Evolutionary conservation across 2,113 vertebrate genomes (phyloP).

Genomic region (pig (Sus scrofa)): DNA sequence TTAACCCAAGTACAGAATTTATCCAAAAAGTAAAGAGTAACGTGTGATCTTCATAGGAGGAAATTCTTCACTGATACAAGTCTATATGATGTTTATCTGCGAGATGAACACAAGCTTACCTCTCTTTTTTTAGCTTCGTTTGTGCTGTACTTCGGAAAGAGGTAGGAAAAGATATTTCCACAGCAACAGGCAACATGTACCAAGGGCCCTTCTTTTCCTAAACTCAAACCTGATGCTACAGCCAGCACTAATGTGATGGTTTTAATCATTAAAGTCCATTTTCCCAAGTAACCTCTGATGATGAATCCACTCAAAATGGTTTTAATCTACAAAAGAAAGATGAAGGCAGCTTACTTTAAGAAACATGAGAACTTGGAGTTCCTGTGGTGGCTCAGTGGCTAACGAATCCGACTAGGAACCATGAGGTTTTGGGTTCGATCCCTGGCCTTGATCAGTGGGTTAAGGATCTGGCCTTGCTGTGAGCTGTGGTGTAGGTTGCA

Average conservation of each 20-base stretch:
- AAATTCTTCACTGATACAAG: not conserved
- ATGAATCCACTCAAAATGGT: constrained; percentile 99
- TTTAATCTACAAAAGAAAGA: constrained; percentile 93
- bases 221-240: constrained; percentile 97
- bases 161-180: constrained; percentile 99
- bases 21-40: not conserved
- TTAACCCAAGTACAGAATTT: constrained; percentile 22
- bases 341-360: constrained; percentile 57
- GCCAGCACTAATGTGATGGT: constrained; percentile 98
- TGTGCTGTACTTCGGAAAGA: constrained; percentile 99
- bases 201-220: constrained; percentile 98
- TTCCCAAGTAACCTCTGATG: constrained; percentile 98
- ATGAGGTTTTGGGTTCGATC: too few species aligned
- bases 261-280: constrained; percentile 99
- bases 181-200: constrained; percentile 99
- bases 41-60: not conserved
- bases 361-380: constrained; percentile 64
- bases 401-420: too few species aligned
- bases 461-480: too few species aligned
- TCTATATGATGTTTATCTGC: not conserved
- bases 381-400: too few species aligned
- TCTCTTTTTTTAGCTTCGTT: constrained; percentile 99
- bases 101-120: constrained; percentile 85
- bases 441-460: too few species aligned
- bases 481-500: too few species aligned